A percentile compares a stretch with the other conserved stretches of the same genome.
Evolutionary conservation across 2,888 invertebrate genomes (phyloP).

Genomic region (Orthonevra nobilis): DNA sequence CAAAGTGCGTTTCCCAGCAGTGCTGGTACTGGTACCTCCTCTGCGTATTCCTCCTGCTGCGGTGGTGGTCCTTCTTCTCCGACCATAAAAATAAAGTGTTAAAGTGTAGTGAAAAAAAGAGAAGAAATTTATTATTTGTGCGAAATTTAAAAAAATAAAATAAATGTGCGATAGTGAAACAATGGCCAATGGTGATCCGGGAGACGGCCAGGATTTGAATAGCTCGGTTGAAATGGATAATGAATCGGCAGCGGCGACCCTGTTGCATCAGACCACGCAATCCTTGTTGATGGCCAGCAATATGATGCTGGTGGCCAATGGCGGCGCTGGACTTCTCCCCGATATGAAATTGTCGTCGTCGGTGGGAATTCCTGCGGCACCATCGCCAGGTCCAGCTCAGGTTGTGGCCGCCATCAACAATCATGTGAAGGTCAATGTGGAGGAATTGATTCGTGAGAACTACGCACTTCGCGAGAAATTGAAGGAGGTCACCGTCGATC

Average conservation of each 20-base stretch:
- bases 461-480: conserved; percentile 76
- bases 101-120: background rate
- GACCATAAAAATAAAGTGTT: background rate
- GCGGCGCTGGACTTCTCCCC: conserved; percentile 36
- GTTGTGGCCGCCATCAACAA: conserved; percentile 66
- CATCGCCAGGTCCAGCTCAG: conserved; percentile 31
- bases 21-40: conserved; percentile 21
- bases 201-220: conserved; percentile 22
- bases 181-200: conserved; percentile 32
- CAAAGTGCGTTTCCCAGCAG: conserved; percentile 5
- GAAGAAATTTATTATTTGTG: background rate
- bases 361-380: conserved; percentile 44
- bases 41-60: conserved; percentile 21
- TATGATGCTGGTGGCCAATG: conserved; percentile 73
- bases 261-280: conserved; percentile 77
- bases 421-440: conserved; percentile 73
- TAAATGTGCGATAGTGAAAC: conserved; percentile 64
- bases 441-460: conserved; percentile 78
- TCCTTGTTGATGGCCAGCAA: conserved; percentile 78
- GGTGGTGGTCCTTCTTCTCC: conserved; percentile 26
- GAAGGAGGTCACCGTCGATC: conserved; percentile 77
- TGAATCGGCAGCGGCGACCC: conserved; percentile 51
- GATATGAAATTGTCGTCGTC: conserved; percentile 43
- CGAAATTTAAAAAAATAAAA: background rate
- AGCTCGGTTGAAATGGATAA: conserved; percentile 47